Evolutionary conservation across 2,797 vertebrate genomes (phyloP).

Genomic region (Sebastes alutus): DNA sequence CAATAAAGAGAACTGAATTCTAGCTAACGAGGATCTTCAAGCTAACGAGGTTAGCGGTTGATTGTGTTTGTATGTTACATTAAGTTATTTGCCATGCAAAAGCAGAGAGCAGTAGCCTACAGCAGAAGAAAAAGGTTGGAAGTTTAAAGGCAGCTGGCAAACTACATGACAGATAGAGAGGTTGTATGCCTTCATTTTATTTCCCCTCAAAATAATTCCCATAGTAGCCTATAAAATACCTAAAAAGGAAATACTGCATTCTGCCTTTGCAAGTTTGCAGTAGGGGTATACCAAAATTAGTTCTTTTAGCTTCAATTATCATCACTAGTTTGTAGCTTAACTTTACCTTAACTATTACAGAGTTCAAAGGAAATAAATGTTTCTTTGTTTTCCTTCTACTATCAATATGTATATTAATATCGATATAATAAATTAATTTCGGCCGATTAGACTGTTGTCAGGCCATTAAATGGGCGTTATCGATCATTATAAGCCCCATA

Average conservation of each 20-base stretch:
- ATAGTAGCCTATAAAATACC: not conserved
- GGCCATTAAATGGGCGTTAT: no score
- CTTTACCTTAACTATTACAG: not conserved
- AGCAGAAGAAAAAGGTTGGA: not conserved
- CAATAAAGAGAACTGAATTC: conserved; percentile 8
- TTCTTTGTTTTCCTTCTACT: not conserved
- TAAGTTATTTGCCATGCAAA: not conserved
- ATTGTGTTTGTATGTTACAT: not conserved
- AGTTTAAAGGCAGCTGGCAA: not conserved
- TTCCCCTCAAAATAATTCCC: not conserved
- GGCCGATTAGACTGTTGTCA: no score
- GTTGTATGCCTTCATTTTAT: not conserved
- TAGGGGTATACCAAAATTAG: not conserved
- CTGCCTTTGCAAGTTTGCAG: not conserved
- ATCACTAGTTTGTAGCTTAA: not conserved
- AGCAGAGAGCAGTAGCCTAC: not conserved
- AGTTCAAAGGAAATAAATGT: not conserved
- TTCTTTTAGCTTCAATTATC: not conserved
- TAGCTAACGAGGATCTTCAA: not conserved
- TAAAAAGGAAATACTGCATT: not conserved
- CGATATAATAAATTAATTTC: not conserved
- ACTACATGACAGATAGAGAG: not conserved
- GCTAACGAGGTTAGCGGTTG: not conserved
- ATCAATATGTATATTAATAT: not conserved
- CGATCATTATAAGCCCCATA: no score